phyloP scores from a whole-genome alignment of 2,797 vertebrate species.

The Naso thynnoides region DNA sequence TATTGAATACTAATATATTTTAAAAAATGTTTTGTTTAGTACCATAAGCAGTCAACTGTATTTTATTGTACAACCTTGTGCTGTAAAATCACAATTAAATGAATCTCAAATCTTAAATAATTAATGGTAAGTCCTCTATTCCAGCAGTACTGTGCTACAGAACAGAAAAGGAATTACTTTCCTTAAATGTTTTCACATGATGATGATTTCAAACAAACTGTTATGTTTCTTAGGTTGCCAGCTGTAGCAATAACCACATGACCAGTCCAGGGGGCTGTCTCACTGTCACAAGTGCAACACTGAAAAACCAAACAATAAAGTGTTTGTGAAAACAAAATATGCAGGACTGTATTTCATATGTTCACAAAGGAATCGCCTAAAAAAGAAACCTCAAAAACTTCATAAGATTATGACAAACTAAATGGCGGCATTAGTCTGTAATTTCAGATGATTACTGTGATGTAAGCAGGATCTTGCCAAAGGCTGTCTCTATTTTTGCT shows the following conservation, averaged over 20 bases:
- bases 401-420: background rate
- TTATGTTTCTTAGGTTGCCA: background rate
- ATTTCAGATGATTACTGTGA: background rate
- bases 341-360: background rate
- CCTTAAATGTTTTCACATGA: constrained; percentile 2
- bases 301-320: background rate
- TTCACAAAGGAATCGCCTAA: background rate
- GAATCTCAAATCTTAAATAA: constrained; percentile 1
- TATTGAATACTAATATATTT: too few relatives aligned
- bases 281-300: background rate
- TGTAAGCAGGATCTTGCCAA: background rate
- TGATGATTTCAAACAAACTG: constrained; percentile 4
- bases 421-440: constrained; percentile 5
- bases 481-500: constrained; percentile 1
- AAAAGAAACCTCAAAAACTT: too few relatives aligned
- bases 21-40: too few relatives aligned
- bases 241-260: background rate
- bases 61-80: too few relatives aligned
- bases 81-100: too few relatives aligned
- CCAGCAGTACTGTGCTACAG: background rate
- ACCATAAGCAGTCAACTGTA: too few relatives aligned
- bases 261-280: background rate
- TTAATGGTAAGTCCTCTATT: background rate
- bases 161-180: background rate
- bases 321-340: constrained; percentile 4